Evolutionary conservation across 2,888 invertebrate species (phyloP).

Genomic region (Stenoptilia bipunctidactyla): DNA sequence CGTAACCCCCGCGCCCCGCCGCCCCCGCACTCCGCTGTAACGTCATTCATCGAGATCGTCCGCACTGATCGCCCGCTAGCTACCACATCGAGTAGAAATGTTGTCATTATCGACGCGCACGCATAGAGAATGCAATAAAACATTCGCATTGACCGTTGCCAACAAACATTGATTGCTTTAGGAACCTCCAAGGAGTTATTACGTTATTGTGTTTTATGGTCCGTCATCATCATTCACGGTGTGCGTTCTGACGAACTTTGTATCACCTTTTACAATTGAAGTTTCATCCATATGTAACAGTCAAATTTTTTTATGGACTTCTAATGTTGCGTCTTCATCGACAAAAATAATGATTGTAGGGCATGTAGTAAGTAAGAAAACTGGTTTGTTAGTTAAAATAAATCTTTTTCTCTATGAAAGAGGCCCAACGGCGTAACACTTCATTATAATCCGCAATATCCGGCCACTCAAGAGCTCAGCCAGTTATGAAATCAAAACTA

Average conservation of each 20-base stretch:
- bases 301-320: neutral
- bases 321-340: too few species aligned
- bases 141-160: constrained; percentile 34
- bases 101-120: constrained; percentile 61
- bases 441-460: too few species aligned
- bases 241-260: constrained; percentile 20
- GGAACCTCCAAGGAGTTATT: constrained; percentile 27
- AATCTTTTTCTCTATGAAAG: too few species aligned
- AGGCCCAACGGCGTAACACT: too few species aligned
- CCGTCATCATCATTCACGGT: neutral
- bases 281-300: neutral
- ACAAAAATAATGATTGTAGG: too few species aligned
- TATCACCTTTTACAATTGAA: neutral
- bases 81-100: constrained; percentile 63
- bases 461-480: too few species aligned
- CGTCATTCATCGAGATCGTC: constrained; percentile 65
- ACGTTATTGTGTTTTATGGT: constrained; percentile 7
- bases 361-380: too few species aligned
- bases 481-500: too few species aligned
- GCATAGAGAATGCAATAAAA: constrained; percentile 54
- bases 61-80: constrained; percentile 55
- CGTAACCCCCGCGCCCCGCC: constrained; percentile 38
- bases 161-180: constrained; percentile 35
- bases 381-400: too few species aligned
- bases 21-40: constrained; percentile 28